Conservation (phyloP, 2,113 vertebrate species). For the Mastomys natalensis region DNA sequence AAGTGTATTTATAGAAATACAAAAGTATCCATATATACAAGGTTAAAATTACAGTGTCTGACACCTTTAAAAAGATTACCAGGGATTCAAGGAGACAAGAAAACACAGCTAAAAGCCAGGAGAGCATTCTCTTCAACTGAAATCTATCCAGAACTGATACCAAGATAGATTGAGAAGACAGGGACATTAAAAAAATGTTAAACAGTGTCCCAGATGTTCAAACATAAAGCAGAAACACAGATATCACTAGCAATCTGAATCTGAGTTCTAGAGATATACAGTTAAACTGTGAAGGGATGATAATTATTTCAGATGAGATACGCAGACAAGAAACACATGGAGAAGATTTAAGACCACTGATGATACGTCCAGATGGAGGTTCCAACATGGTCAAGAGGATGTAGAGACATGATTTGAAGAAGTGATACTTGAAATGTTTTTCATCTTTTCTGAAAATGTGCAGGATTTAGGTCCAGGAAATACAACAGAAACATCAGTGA, state of each 20-base stretch:
- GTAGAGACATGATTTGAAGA: background rate
- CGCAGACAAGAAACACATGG: background rate
- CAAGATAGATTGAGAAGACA: background rate
- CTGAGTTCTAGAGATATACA: background rate
- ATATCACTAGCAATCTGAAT: background rate
- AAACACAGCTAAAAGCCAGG: background rate
- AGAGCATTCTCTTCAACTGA: background rate
- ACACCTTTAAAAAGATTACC: background rate
- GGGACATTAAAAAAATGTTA: background rate
- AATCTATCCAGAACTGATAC: background rate
- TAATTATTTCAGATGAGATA: background rate
- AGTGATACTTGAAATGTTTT: background rate
- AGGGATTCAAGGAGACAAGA: background rate
- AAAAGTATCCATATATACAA: background rate
- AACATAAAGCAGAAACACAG: background rate
- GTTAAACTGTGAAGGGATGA: background rate
- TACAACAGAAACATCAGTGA: background rate
- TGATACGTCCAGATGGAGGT: too few species aligned
- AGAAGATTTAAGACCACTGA: background rate
- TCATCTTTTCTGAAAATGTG: background rate
- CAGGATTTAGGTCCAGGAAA: background rate
- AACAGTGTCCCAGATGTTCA: background rate
- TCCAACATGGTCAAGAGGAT: background rate
- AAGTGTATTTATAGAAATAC: background rate
- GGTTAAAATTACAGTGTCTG: slow-evolving; percentile 17